phyloP scores from a whole-genome alignment of 2,888 invertebrate species.

The Idaea dimidiata region DNA sequence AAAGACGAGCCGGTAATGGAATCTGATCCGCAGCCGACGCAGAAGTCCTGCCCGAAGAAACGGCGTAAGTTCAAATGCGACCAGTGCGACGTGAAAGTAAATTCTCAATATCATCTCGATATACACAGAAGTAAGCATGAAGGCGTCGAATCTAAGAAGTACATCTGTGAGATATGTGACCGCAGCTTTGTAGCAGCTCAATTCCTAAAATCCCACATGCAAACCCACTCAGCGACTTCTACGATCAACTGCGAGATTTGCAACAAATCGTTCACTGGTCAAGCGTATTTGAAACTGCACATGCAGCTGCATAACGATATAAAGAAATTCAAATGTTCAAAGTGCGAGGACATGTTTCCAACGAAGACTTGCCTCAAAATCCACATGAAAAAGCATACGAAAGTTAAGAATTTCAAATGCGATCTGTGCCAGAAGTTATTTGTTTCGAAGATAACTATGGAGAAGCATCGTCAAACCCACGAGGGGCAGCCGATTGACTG shows the following conservation, averaged over 20 bases:
- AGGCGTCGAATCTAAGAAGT: constrained; percentile 66
- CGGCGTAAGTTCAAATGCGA: constrained; percentile 72
- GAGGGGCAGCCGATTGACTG: constrained; percentile 73
- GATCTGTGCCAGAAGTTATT: constrained; percentile 70
- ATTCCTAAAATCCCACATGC: constrained; percentile 75
- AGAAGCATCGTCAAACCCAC: constrained; percentile 67
- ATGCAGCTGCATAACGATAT: constrained; percentile 76
- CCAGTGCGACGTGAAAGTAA: constrained; percentile 73
- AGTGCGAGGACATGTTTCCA: constrained; percentile 74
- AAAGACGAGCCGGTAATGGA: constrained; percentile 63
- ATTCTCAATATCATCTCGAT: constrained; percentile 73
- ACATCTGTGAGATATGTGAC: constrained; percentile 69
- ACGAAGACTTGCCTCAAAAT: constrained; percentile 73
- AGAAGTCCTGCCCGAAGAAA: constrained; percentile 64
- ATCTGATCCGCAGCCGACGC: constrained; percentile 44
- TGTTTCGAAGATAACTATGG: constrained; percentile 76
- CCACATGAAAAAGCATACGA: constrained; percentile 76
- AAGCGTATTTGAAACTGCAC: constrained; percentile 71
- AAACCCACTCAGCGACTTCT: constrained; percentile 66
- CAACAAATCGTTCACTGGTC: constrained; percentile 68
- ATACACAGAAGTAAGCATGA: constrained; percentile 75
- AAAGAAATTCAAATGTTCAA: constrained; percentile 73
- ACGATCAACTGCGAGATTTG: constrained; percentile 75
- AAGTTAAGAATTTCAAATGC: constrained; percentile 75
- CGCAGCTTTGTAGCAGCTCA: constrained; percentile 73